These are phyloP conservation scores for Umimayanthus chanpuru DNA, from an alignment of 92 coral and sea anemone species.

Conservation along the genomic window DNA sequence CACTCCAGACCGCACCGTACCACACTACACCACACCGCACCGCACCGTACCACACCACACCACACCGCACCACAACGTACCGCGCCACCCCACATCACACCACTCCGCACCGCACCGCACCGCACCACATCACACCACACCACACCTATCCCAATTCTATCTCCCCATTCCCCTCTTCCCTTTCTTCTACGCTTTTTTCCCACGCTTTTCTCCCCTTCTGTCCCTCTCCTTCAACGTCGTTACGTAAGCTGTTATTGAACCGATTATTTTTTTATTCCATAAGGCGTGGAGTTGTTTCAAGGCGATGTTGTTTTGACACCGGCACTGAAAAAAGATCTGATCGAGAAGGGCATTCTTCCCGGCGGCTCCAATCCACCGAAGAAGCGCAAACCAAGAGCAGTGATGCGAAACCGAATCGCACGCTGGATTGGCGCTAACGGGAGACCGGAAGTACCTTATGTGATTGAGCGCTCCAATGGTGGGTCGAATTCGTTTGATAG, in stretches of 20 bases:
- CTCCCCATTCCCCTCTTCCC: neutral
- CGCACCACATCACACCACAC: no score
- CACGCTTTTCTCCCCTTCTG: no score
- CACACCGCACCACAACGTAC: no score
- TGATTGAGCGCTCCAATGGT: constrained; percentile 54
- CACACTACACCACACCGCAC: neutral
- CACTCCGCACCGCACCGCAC: no score
- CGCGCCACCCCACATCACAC: no score
- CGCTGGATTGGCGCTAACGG: constrained; percentile 64
- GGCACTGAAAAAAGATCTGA: constrained; percentile 43
- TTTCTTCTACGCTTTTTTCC: no score
- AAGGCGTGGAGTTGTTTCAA: constrained; percentile 58
- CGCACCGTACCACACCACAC: no score
- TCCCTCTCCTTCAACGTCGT: no score
- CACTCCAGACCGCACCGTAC: no score
- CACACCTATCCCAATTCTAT: neutral
- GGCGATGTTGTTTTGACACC: constrained; percentile 69
- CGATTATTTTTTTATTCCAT: constrained; percentile 5
- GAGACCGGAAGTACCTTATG: constrained; percentile 71
- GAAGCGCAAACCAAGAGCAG: constrained; percentile 61
- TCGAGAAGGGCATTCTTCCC: constrained; percentile 24
- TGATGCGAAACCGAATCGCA: constrained; percentile 57
- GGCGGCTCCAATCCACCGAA: constrained; percentile 2
- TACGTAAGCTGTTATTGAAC: neutral
- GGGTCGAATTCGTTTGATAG: neutral